Conservation (phyloP, 2,797 vertebrate genomes). For the Darevskia nairensis region DNA sequence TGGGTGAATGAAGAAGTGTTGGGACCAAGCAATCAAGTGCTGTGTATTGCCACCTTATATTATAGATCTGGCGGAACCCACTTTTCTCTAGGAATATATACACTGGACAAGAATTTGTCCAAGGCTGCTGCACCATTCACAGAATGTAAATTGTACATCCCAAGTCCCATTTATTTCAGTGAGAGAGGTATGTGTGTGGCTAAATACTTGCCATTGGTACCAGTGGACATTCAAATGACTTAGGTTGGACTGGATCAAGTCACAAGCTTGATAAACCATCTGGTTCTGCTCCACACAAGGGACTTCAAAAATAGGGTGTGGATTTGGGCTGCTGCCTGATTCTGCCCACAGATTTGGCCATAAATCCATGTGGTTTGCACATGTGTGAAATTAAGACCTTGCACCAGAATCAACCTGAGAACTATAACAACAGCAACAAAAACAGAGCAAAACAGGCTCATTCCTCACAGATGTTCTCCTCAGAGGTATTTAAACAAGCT, state of each 20-base stretch:
- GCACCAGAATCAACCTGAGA: neutral
- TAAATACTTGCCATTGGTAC: neutral
- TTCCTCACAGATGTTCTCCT: neutral
- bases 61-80: neutral
- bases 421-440: neutral
- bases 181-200: neutral
- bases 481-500: slow-evolving; percentile 11
- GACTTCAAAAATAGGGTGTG: neutral
- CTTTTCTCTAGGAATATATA: neutral
- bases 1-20: neutral
- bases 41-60: neutral
- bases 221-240: neutral
- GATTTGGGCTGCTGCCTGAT: no score
- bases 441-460: neutral
- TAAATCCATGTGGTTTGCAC: neutral
- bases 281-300: neutral
- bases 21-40: neutral
- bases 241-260: neutral
- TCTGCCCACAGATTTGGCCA: neutral
- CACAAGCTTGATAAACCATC: neutral
- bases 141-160: neutral
- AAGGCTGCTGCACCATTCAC: neutral
- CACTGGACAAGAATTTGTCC: neutral
- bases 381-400: neutral
- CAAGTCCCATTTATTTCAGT: neutral